These are phyloP conservation scores for Caenorhabditis angaria DNA, from an alignment of 2,888 invertebrate genomes.

Conservation along the genomic window DNA sequence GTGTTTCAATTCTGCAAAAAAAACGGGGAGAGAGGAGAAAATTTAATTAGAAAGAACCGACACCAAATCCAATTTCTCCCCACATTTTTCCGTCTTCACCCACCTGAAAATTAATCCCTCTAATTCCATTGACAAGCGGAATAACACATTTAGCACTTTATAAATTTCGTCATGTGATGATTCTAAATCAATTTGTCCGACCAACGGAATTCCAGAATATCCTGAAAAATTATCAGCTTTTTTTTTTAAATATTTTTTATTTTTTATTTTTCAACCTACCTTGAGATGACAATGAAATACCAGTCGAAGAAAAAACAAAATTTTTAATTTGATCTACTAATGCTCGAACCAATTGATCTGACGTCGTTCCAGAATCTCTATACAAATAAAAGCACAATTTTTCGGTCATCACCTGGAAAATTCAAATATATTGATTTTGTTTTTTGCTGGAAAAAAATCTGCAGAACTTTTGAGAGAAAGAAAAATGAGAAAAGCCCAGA, in stretches of 20 bases:
- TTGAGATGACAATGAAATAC: constrained; percentile 36
- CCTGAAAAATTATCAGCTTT: constrained; percentile 21
- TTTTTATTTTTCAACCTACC: constrained; percentile 20
- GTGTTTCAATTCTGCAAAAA: constrained; percentile 50
- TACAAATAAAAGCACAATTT: constrained; percentile 44
- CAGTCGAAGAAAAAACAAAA: constrained; percentile 45
- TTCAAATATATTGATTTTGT: neutral
- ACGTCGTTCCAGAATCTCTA: constrained; percentile 44
- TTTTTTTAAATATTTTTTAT: neutral
- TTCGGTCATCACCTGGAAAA: constrained; percentile 10
- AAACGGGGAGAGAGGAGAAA: constrained; percentile 5
- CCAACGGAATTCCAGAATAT: constrained; percentile 55
- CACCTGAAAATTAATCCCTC: constrained; percentile 50
- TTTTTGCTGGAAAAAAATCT: too few relatives aligned
- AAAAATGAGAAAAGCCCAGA: neutral
- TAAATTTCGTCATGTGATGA: constrained; percentile 51
- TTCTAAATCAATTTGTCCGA: constrained; percentile 41
- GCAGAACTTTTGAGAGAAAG: constrained; percentile 2
- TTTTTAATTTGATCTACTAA: constrained; percentile 50
- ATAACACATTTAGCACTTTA: constrained; percentile 52
- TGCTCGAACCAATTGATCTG: constrained; percentile 41
- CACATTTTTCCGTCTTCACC: constrained; percentile 6
- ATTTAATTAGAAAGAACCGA: neutral
- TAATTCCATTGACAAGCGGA: constrained; percentile 47
- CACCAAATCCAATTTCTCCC: too few relatives aligned